Evolutionary conservation across 2,888 invertebrate species (phyloP), one percentile per base, ranked within the genome.

Genomic region (Anthrax anthrax): DNA sequence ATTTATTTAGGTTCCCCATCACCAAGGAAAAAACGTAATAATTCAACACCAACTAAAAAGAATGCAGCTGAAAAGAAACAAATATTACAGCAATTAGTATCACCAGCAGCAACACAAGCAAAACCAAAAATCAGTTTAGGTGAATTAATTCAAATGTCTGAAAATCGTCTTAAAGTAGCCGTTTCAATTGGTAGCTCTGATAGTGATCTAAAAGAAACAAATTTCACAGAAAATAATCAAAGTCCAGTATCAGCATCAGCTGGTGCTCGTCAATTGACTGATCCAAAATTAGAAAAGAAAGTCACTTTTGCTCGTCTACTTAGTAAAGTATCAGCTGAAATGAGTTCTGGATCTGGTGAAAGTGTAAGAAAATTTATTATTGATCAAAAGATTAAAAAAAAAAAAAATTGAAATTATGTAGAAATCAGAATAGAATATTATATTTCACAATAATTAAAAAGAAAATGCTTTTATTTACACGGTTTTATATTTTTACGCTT

Each of bases 51-150:
- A 18, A 80, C 81, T 12, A 82, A 80, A 70, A 82, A 82, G 64
- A 81, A 79, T 57, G 78, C 77, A 18, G 80, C 81, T 32, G 84
- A 84, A 66, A 84, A 84, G 64, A 83, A 82, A 58, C 81, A 82
- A 68, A 83, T 85, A 48, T 71, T 85, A 13, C 84, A 85, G 61
- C 83, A 84, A 58, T 69, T 85, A n/a, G 77, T 82, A 51, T 77
- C 80, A 47, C 83, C 84, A 2, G 78, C 80, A 1, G 63, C 73
- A 32, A 74, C 73, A 47, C 78, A 78, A 56, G 77, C 57, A 6
- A 55, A 56, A 29, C 56, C 60, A 5, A 60, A 61, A 49, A 56
- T 80, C 36, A 81, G 79, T 51, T 72, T 84, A 64, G 81, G 80
- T 46, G 84, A 84, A 60, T 70, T 84, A 29, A 81, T 84, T 54